These are phyloP conservation scores for Cephalopterus ornatus DNA, from an alignment of 2,113 vertebrate genomes.

Conservation along the genomic window DNA sequence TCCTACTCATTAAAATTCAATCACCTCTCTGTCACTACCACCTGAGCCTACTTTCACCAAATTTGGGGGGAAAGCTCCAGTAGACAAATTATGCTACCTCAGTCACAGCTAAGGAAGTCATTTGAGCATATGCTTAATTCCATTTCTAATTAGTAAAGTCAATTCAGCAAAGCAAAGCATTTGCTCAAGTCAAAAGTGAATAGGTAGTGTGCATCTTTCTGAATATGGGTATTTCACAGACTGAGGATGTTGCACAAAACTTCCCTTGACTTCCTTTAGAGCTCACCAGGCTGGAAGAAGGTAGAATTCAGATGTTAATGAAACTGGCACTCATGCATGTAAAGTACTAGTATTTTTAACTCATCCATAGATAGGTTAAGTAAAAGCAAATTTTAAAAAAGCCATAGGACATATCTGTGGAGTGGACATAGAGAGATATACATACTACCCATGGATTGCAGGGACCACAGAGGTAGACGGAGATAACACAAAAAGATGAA, in stretches of 20 bases:
- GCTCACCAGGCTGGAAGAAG: background rate
- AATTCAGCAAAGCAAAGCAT: constrained; percentile 14
- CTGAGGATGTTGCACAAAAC: background rate
- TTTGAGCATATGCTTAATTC: background rate
- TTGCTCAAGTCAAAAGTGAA: background rate
- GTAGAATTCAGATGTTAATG: background rate
- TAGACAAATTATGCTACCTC: background rate
- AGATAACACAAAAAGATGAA: background rate
- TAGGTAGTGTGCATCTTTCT: background rate
- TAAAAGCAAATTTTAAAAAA: background rate
- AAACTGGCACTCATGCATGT: background rate
- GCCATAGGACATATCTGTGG: background rate
- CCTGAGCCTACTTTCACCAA: background rate
- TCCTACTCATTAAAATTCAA: background rate
- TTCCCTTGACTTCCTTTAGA: background rate
- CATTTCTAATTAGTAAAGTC: background rate
- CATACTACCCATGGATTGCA: background rate
- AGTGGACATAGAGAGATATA: background rate
- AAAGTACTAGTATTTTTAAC: background rate
- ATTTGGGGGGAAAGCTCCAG: background rate
- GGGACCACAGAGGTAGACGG: background rate
- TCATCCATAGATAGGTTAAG: background rate
- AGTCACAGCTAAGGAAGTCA: constrained; percentile 12
- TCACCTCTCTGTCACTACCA: background rate
- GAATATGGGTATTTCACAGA: background rate